Conservation (phyloP, 1,140 invertebrate genomes). For the Octopus sinensis region DNA sequence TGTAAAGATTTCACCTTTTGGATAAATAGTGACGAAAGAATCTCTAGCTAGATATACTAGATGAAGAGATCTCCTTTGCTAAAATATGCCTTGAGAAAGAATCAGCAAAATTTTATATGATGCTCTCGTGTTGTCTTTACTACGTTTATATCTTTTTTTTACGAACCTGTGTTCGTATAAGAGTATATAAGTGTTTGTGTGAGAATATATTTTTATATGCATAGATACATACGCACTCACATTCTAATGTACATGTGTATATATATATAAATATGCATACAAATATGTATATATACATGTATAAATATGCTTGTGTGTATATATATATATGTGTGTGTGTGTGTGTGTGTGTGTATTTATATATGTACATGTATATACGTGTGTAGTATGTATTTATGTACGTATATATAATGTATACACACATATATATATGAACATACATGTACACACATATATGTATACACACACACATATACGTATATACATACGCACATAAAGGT, state of each 20-base stretch:
- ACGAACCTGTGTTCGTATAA: neutral
- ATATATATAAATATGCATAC: neutral
- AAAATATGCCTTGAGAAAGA: too few species aligned
- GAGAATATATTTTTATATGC: neutral
- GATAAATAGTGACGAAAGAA: too few species aligned
- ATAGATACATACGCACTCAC: neutral
- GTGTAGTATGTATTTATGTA: neutral
- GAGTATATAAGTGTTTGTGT: neutral
- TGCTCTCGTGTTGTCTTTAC: too few species aligned
- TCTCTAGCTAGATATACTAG: too few species aligned
- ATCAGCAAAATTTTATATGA: too few species aligned
- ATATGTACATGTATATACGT: neutral
- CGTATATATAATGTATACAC: neutral
- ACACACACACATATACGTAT: neutral
- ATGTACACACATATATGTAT: constrained; percentile 9
- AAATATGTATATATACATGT: too few species aligned
- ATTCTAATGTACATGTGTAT: neutral
- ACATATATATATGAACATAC: neutral
- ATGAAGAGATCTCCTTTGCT: too few species aligned
- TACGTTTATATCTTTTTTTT: too few species aligned
- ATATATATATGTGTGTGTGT: neutral
- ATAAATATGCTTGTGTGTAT: neutral
- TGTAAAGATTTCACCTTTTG: too few species aligned
- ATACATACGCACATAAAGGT: neutral
- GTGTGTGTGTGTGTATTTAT: too few species aligned